Base-by-base conservation (phyloP, 1,140 invertebrate genomes). In the Aradophagus sp. region DNA sequence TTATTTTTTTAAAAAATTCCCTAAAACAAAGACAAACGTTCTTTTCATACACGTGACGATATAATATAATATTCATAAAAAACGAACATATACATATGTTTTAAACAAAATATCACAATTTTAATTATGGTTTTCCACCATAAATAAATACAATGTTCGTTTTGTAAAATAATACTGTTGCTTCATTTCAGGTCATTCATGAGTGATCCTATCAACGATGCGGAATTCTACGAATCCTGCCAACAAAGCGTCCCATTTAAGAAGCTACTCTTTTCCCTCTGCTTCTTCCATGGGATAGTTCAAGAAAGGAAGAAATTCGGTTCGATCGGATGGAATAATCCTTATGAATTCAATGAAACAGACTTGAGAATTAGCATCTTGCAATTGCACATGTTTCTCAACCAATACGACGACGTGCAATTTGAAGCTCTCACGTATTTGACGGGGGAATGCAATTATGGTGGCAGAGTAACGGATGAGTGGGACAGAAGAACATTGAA, bases 401-500 rank as follows among this genome's bases (percentile, higher is more conserved):
- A 97, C 78, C 91, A 96, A 62, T 94, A 93, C 76, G 87, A 90
- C 83, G 91, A 94, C 34, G 90, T 97, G 0, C 95, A 96, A 77
- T 97, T 93, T 79, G 93, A 95, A 35, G 96, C 96, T 0, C 78
- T 99, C 5, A 88, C 90, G 3, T 98, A 98, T 85, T 83, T 98
- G 47, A 97, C 93, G 0, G 96, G 96, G 6, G 96, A 98, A 86
- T 98, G 96, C 79, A 98, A 98, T 87, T 99, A 99, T 76, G 97
- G 97, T 15, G 96, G 97, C 0, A 89, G 95, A 77, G 95, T 98
- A 0, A 98, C 95, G 0, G 96, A 98, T 78, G 93, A 97, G 76
- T 97, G 95, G 93, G 97, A 99, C 86, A 88, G 95, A 36, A 88
- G 96, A 41, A 94, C 93, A 2, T 86, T 99, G 10, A 91, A 89